These are phyloP conservation scores for Pseudochirops corinnae DNA, from an alignment of 2,797 vertebrate genomes.

Conservation along the genomic window DNA sequence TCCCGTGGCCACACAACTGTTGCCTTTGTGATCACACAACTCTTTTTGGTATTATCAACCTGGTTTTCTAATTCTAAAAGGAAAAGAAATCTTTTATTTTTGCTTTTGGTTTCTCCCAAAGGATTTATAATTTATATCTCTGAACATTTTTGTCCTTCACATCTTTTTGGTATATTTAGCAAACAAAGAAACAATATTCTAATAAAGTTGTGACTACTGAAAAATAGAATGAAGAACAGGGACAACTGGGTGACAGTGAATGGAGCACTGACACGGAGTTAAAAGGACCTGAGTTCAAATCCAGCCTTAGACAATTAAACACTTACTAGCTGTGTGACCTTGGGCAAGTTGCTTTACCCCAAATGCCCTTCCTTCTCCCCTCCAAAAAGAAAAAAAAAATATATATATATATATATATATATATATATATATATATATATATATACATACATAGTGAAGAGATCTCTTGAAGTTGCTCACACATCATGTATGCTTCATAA, in stretches of 20 bases:
- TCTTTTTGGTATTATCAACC: background rate
- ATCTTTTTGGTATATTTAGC: slow-evolving; percentile 34
- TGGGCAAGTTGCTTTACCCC: too few relatives aligned
- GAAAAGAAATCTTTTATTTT: slow-evolving; percentile 22
- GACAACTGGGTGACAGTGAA: too few relatives aligned
- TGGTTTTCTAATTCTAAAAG: slow-evolving; percentile 31
- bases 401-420: too few relatives aligned
- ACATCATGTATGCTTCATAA: slow-evolving; percentile 26
- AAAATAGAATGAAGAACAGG: background rate
- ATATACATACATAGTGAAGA: background rate
- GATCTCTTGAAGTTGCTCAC: slow-evolving; percentile 41
- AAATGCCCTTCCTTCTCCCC: too few relatives aligned
- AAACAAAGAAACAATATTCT: slow-evolving; percentile 51
- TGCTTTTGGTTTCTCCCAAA: slow-evolving; percentile 17
- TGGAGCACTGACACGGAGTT: too few relatives aligned
- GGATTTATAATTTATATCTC: slow-evolving; percentile 45
- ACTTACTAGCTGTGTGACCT: too few relatives aligned
- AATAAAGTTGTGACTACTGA: slow-evolving; percentile 11
- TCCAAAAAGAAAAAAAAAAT: too few relatives aligned
- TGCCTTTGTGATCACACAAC: background rate
- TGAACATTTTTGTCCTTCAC: slow-evolving; percentile 52
- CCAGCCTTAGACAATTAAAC: too few relatives aligned
- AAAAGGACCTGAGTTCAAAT: too few relatives aligned
- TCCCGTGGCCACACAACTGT: background rate
- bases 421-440: too few relatives aligned